phyloP scores from a whole-genome alignment of 2,888 invertebrate species.

The Catocala nupta region DNA sequence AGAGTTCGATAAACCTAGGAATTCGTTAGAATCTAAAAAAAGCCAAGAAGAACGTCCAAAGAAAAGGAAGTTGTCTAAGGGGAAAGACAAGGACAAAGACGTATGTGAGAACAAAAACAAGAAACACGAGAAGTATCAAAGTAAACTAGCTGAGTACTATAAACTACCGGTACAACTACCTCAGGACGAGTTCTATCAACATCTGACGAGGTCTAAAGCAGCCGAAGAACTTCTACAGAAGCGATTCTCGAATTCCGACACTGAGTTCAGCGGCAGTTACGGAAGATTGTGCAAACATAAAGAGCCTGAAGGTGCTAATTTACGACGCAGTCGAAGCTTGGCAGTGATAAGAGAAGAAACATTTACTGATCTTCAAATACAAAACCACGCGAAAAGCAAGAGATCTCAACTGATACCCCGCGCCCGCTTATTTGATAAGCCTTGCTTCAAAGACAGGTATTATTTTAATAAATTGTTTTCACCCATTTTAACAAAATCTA shows the following conservation, averaged over 20 bases:
- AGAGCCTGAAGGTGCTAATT: conserved; percentile 84
- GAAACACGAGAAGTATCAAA: conserved; percentile 83
- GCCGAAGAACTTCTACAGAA: conserved; percentile 81
- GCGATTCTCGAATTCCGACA: conserved; percentile 80
- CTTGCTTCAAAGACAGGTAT: conserved; percentile 92
- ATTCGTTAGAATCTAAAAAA: conserved; percentile 78
- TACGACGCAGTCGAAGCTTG: conserved; percentile 90
- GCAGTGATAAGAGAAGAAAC: conserved; percentile 93
- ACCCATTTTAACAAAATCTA: too few relatives aligned
- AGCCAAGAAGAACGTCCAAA: conserved; percentile 81
- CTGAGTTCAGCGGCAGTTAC: conserved; percentile 83
- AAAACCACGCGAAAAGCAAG: conserved; percentile 88
- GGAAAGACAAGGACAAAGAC: conserved; percentile 74
- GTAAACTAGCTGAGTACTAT: conserved; percentile 83
- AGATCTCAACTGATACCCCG: conserved; percentile 93
- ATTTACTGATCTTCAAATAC: conserved; percentile 90
- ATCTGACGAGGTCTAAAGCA: conserved; percentile 80
- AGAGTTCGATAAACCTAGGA: conserved; percentile 80
- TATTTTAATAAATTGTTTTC: conserved; percentile 20
- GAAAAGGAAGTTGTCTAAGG: conserved; percentile 79
- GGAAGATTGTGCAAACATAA: conserved; percentile 83
- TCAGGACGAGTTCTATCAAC: conserved; percentile 85
- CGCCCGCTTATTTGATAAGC: conserved; percentile 92
- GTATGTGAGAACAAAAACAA: conserved; percentile 74
- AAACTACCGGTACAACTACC: conserved; percentile 81